Evolutionary conservation across 2,888 invertebrate genomes (phyloP), one percentile per base, ranked within the genome.

Genomic region (Caradrina clavipalpis): DNA sequence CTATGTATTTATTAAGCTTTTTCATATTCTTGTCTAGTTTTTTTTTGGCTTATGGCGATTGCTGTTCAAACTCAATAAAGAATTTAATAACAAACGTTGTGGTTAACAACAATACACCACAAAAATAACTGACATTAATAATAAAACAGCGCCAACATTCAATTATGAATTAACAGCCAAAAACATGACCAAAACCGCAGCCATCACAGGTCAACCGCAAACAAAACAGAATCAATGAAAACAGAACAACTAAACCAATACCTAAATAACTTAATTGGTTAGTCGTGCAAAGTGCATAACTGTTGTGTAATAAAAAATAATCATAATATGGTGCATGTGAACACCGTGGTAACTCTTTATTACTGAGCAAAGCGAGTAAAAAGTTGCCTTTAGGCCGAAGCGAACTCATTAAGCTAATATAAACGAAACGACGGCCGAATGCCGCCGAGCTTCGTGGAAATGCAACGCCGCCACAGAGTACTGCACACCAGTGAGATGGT

Each of bases 371-470:
- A 82, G 73, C 58, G 61, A 78, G 78, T 79, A 87, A 88, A 88
- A 88, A 86, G 80, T 80, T 73, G 75, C 75, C 74, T 68, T 76
- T 54, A 61, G 69, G 74, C 81, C 71, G 81, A 76, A 78, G 84
- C 82, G 84, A 74, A 82, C 91, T 94, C 94, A 94, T 95, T 94
- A 94, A 89, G 90, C 89, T 91, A 91, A 92, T 92, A 91, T 91
- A 92, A 92, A 93, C 89, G 90, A 87, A 90, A 86, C 83, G 74
- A 86, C 87, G 87, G 73, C 72, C 81, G 87, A 88, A 87, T 87
- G 85, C 89, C 88, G 86, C 77, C 82, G 73, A 78, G 84, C 82
- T 93, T 93, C 94, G 87, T 74, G 83, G 93, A 94, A 94, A 75
- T 77, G 76, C 75, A 75, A 67, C 74, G 49, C 70, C 66, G 70